Base-by-base conservation (phyloP, 1,140 invertebrate genomes). In the Pseudoatta argentina region DNA sequence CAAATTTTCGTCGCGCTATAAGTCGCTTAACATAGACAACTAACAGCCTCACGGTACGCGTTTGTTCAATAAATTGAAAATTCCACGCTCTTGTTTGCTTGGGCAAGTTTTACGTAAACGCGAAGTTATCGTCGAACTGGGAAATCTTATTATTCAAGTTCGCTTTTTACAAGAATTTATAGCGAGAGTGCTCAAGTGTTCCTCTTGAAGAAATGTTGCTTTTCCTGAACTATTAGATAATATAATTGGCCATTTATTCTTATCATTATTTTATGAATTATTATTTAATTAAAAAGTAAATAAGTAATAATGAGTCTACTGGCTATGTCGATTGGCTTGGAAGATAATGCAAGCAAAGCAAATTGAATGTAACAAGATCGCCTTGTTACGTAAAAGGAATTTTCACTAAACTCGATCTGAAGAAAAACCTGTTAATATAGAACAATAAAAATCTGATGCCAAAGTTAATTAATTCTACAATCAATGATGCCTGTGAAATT, bases 91-190 rank as follows among this genome's bases (percentile, higher is more conserved):
- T 53, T 27, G 66, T 59, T 81, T 81, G 21, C 66, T 34, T 34
- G 34, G 10, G 16, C 51, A 53, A 71, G 78, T 72, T 57, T 81
- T 72, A 57, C 16, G 51, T 67, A 79, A 79, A 63, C 16, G 7
- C 77, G n/a, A 79, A 81, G 51, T 81, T 81, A 72, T 57, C 64
- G 78, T 44, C 51, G 21, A 72, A 30, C 30, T n/a, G 21, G 16
- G 34, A 24, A 81, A 81, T 81, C 66, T 71, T 79, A 79, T 79
- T 71, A 81, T 83, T 75, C 44, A 51, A 73, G 79, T 57, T 81
- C 18, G 30, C 67, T 57, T 81, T 81, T 81, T 72, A 44, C 39
- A 75, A 51, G 79, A 83, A 73, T 83, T 61, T 75, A 61, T 61
- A 51, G 72, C 39, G 27, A 51, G 24, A 73, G 51, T 16, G 55